Evolutionary conservation across 2,797 vertebrate species (phyloP).

Genomic region (Diplodus sargus): DNA sequence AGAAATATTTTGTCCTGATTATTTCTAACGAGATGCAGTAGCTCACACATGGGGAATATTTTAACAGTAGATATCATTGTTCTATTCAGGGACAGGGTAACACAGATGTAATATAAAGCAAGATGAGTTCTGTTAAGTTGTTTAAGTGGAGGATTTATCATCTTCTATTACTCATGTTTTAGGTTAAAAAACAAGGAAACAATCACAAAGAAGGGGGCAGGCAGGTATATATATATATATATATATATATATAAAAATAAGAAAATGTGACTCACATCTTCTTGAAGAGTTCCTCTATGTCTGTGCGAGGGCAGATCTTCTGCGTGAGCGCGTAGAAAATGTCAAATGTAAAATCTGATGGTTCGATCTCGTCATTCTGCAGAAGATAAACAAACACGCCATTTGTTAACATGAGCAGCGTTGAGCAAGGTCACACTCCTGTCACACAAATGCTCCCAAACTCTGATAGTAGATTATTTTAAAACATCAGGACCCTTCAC

Average conservation of each 20-base stretch:
- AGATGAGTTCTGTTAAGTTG: not conserved
- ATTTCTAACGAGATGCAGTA: constrained; percentile 52
- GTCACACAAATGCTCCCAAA: too few species aligned
- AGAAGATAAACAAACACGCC: constrained; percentile 36
- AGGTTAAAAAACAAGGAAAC: not conserved
- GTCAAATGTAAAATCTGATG: constrained; percentile 93
- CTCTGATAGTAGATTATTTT: too few species aligned
- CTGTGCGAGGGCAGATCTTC: constrained; percentile 99
- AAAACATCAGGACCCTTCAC: too few species aligned
- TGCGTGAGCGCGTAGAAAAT: constrained; percentile 99
- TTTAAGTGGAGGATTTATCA: constrained; percentile 8
- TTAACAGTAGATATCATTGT: constrained; percentile 3
- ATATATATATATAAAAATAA: not conserved
- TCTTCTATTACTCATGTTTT: not conserved
- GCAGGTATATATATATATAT: not conserved
- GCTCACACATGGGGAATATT: constrained; percentile 43
- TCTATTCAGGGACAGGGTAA: constrained; percentile 15
- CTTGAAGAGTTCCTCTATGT: constrained; percentile 98
- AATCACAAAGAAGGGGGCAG: not conserved
- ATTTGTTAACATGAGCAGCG: not conserved
- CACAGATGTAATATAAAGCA: not conserved
- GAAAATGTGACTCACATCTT: constrained; percentile 90
- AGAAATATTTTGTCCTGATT: constrained; percentile 70
- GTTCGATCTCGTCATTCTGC: constrained; percentile 99
- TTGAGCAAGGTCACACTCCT: too few species aligned